phyloP scores from a whole-genome alignment of 23 tunicate species.

The Ciona savignyi region DNA sequence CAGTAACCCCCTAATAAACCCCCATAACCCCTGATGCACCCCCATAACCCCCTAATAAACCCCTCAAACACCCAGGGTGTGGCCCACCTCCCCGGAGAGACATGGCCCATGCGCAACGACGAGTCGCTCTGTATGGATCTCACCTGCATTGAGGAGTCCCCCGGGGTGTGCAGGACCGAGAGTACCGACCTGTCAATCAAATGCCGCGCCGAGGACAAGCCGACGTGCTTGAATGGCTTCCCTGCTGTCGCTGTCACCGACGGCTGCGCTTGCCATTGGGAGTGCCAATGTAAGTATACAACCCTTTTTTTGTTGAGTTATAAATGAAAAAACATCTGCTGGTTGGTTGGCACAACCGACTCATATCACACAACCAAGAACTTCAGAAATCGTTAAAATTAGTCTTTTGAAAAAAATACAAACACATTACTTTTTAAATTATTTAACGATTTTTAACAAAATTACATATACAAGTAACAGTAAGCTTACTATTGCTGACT shows the following conservation, averaged over 20 bases:
- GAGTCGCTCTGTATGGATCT: conserved; percentile 59
- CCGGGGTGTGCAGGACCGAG: conserved; percentile 54
- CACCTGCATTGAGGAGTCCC: conserved; percentile 56
- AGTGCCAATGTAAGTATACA: conserved; percentile 88
- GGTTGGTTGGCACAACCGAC: no score
- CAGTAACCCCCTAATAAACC: no score
- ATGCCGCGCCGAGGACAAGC: conserved; percentile 56
- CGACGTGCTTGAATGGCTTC: conserved; percentile 78
- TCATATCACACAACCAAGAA: no score
- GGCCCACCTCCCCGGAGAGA: conserved; percentile 65
- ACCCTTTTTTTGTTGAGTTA: not conserved
- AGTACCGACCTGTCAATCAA: conserved; percentile 29
- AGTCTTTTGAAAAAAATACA: no score
- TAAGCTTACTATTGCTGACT: no score
- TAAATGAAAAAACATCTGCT: no score
- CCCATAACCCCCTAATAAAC: no score
- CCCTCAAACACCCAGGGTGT: conserved; percentile 28
- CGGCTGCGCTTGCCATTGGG: conserved; percentile 90
- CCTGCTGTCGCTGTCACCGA: conserved; percentile 57
- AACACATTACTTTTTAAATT: no score
- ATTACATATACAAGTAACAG: no score
- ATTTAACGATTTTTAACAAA: no score
- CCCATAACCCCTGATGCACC: no score
- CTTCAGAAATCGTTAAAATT: no score
- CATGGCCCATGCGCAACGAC: conserved; percentile 91